A percentile compares a stretch with the other conserved stretches of the same genome.
Evolutionary conservation across 2,113 vertebrate genomes (phyloP).

Genomic region (Suricata suricatta): DNA sequence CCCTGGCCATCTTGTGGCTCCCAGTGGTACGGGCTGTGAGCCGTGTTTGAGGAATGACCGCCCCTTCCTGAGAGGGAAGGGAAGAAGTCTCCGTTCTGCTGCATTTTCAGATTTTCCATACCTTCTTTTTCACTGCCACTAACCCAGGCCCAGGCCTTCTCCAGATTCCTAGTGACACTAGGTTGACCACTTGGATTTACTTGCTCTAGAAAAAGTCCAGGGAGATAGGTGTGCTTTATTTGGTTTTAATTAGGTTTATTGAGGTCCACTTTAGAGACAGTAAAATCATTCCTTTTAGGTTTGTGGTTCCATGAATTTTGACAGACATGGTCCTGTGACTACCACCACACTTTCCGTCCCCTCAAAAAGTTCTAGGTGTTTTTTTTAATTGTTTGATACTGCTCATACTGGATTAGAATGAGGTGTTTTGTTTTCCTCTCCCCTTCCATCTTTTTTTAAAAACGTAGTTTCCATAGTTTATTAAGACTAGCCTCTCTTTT

Average conservation of each 20-base stretch:
- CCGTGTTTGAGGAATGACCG: background rate
- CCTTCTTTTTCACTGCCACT: background rate
- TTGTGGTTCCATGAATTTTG: background rate
- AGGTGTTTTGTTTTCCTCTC: background rate
- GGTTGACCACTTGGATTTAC: background rate
- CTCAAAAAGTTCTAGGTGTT: background rate
- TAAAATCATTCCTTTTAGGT: background rate
- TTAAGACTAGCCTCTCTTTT: background rate
- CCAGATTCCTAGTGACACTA: background rate
- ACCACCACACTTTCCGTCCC: background rate
- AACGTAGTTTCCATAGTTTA: background rate
- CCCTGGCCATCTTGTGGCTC: background rate
- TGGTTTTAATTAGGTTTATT: background rate
- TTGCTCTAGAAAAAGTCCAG: background rate
- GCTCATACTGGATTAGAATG: background rate
- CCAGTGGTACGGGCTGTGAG: background rate
- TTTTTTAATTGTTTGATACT: background rate
- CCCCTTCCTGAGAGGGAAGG: background rate
- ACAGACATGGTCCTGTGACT: background rate
- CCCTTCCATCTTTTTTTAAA: background rate
- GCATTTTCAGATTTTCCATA: background rate
- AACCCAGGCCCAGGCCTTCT: background rate
- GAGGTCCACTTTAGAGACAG: background rate
- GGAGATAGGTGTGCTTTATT: background rate
- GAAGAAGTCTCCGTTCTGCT: background rate